These are phyloP conservation scores for Tribolium castaneum DNA, from an alignment of 1,140 invertebrate species.

Conservation along the genomic window DNA sequence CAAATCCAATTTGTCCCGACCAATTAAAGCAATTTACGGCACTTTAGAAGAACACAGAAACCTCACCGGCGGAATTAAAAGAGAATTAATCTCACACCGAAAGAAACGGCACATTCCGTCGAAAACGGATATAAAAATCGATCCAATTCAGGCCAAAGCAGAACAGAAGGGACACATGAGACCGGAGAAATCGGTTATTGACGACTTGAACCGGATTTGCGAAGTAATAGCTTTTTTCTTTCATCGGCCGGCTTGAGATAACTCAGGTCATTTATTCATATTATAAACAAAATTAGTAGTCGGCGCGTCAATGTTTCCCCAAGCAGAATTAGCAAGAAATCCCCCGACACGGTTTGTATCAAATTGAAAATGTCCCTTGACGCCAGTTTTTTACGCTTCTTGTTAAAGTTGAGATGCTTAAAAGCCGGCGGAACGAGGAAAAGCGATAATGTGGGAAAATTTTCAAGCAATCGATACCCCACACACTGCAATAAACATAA, in stretches of 20 bases:
- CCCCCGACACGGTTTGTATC: constrained; percentile 9
- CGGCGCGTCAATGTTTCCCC: constrained; percentile 11
- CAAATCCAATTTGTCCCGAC: constrained; percentile 22
- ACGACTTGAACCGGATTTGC: background rate
- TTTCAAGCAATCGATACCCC: background rate
- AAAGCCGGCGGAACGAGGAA: constrained; percentile 13
- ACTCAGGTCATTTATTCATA: background rate
- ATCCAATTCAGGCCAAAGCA: background rate
- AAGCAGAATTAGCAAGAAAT: constrained; percentile 20
- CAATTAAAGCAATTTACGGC: constrained; percentile 30
- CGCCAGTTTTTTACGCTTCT: constrained; percentile 11
- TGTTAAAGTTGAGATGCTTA: constrained; percentile 31
- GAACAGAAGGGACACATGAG: background rate
- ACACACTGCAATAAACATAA: constrained; percentile 1
- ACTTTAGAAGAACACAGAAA: constrained; percentile 3
- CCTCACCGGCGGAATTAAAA: background rate
- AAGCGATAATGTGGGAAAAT: constrained; percentile 27
- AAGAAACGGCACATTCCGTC: background rate
- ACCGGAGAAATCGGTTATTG: constrained; percentile 18
- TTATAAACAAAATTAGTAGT: constrained; percentile 2
- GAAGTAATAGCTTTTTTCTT: constrained; percentile 9
- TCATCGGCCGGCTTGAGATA: background rate
- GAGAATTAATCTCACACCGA: constrained; percentile 5
- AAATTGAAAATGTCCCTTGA: constrained; percentile 26
- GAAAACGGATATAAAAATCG: background rate